A percentile compares a stretch with the other conserved stretches of the same genome.
Evolutionary conservation across 2,888 invertebrate genomes (phyloP).

Genomic region (Eilema sororculum): DNA sequence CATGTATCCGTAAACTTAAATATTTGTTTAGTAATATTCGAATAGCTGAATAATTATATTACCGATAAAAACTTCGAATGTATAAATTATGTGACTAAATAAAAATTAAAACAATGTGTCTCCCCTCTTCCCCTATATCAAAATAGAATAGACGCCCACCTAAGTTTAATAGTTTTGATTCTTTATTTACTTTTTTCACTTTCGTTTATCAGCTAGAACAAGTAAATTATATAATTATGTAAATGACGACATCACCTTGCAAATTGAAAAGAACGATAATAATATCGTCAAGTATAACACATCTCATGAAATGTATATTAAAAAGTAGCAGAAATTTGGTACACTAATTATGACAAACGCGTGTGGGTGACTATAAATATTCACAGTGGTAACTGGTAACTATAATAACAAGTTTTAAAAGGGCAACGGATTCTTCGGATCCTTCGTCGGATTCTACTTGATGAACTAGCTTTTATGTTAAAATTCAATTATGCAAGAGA

Average conservation of each 20-base stretch:
- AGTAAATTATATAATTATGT: conserved; percentile 25
- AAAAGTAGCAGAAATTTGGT: conserved; percentile 33
- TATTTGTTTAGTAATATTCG: too few relatives aligned
- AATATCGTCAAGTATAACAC: conserved; percentile 23
- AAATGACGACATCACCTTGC: conserved; percentile 39
- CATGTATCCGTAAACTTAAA: too few relatives aligned
- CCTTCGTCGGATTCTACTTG: conserved; percentile 11
- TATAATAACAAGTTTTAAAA: conserved; percentile 42
- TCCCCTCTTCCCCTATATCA: too few relatives aligned
- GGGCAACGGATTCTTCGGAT: conserved; percentile 35
- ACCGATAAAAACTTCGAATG: too few relatives aligned
- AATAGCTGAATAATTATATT: too few relatives aligned
- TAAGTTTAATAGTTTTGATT: neutral
- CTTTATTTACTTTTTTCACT: neutral
- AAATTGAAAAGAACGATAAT: conserved; percentile 40
- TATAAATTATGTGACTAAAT: too few relatives aligned
- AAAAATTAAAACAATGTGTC: too few relatives aligned
- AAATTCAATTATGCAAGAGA: conserved; percentile 21
- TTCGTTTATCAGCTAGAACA: conserved; percentile 35
- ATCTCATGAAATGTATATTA: conserved; percentile 28
- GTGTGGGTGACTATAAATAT: conserved; percentile 45
- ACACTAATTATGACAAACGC: conserved; percentile 37
- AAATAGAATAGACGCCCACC: neutral
- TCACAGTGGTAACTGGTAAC: conserved; percentile 31
- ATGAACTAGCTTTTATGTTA: conserved; percentile 13